A percentile compares a stretch with the other conserved stretches of the same genome.
phyloP scores from a whole-genome alignment of 2,888 invertebrate species.

The Rhyacophila evoluta region DNA sequence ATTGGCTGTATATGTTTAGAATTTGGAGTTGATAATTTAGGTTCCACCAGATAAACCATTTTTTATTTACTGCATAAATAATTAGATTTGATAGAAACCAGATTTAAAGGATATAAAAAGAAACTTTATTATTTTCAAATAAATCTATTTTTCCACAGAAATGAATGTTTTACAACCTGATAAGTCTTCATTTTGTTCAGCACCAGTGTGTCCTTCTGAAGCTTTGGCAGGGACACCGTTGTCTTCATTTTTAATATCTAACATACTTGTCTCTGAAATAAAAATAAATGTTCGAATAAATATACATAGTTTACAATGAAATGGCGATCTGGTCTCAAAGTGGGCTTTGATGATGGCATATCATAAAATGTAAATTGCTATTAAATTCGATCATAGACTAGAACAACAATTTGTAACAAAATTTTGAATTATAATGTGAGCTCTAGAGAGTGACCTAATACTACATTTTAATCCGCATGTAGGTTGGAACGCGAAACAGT shows the following conservation, averaged over 20 bases:
- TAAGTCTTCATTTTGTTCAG: neutral
- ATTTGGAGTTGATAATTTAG: neutral
- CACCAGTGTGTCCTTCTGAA: neutral
- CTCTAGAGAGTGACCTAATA: too few relatives aligned
- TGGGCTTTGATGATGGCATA: too few relatives aligned
- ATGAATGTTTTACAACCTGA: neutral
- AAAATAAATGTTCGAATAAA: neutral
- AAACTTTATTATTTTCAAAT: neutral
- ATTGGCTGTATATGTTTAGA: neutral
- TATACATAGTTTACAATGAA: neutral
- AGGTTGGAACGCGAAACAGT: too few relatives aligned
- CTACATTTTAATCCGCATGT: too few relatives aligned
- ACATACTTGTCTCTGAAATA: neutral
- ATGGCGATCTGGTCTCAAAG: too few relatives aligned
- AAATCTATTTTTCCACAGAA: too few relatives aligned
- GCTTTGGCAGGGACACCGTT: neutral
- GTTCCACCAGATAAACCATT: neutral
- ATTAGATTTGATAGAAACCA: neutral
- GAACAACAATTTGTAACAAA: neutral
- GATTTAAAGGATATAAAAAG: neutral
- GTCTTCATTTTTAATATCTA: neutral
- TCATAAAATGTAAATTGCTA: too few relatives aligned
- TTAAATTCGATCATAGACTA: neutral
- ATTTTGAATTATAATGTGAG: neutral
- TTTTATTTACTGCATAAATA: too few relatives aligned